These are phyloP conservation scores for Cromileptes altivelis DNA, from an alignment of 2,113 vertebrate species.

Conservation along the genomic window DNA sequence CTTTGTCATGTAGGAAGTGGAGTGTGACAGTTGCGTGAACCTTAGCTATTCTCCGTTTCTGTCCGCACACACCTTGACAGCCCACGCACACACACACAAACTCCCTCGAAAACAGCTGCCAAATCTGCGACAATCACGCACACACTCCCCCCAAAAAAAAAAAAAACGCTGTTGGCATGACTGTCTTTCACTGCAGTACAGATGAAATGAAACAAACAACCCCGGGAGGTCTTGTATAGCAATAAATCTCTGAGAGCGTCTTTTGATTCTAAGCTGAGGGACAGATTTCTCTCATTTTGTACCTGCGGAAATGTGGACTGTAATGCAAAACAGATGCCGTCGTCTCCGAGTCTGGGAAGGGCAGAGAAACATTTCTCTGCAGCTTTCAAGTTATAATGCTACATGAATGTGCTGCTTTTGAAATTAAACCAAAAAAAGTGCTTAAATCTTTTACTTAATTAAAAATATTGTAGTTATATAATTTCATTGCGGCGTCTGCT, in stretches of 20 bases:
- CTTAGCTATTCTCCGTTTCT: slow-evolving; percentile 46
- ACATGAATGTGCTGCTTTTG: slow-evolving; percentile 16
- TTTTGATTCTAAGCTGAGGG: slow-evolving; percentile 54
- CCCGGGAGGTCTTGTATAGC: slow-evolving; percentile 57
- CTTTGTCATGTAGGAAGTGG: slow-evolving; percentile 70
- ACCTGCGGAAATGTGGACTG: slow-evolving; percentile 24
- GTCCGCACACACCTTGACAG: slow-evolving; percentile 65
- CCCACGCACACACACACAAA: slow-evolving; percentile 38
- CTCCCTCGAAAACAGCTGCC: slow-evolving; percentile 22
- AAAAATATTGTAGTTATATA: slow-evolving; percentile 55
- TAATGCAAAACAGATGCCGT: slow-evolving; percentile 44
- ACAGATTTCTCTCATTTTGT: slow-evolving; percentile 43
- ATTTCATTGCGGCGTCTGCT: slow-evolving; percentile 37
- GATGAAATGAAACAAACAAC: slow-evolving; percentile 76
- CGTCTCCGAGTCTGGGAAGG: slow-evolving; percentile 23
- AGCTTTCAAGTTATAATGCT: slow-evolving; percentile 34
- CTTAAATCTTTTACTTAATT: slow-evolving; percentile 60
- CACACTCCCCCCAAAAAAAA: background rate
- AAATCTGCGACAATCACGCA: slow-evolving; percentile 14
- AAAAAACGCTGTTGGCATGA: slow-evolving; percentile 44
- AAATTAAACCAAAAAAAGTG: slow-evolving; percentile 49
- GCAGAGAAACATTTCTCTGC: slow-evolving; percentile 15
- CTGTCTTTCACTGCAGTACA: slow-evolving; percentile 60
- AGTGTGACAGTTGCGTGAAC: slow-evolving; percentile 72
- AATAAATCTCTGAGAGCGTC: slow-evolving; percentile 54